phyloP scores from a whole-genome alignment of 1,140 invertebrate species.

The Papilio polyxenes region DNA sequence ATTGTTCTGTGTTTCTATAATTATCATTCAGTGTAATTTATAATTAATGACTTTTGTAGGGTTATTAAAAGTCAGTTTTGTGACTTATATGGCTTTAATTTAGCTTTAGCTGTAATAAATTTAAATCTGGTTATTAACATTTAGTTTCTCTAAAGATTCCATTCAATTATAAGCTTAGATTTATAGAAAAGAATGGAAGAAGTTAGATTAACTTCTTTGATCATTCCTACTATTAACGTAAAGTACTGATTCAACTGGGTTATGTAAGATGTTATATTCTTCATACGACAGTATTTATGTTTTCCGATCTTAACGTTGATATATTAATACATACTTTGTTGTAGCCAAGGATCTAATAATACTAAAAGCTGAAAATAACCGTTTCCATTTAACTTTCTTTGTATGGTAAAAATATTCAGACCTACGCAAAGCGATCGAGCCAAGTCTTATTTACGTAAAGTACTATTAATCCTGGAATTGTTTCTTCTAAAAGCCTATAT shows the following conservation, averaged over 20 bases:
- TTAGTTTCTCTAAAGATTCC: neutral
- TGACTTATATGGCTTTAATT: neutral
- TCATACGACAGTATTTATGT: neutral
- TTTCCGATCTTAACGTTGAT: neutral
- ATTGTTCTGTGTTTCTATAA: conserved; percentile 9
- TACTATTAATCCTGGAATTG: conserved; percentile 34
- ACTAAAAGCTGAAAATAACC: neutral
- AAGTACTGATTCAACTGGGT: neutral
- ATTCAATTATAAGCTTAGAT: too few species aligned
- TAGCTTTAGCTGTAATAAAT: neutral
- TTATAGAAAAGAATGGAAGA: too few species aligned
- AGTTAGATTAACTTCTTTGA: too few species aligned
- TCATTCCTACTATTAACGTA: neutral
- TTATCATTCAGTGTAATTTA: conserved; percentile 7
- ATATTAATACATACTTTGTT: neutral
- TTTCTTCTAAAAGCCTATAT: conserved; percentile 24
- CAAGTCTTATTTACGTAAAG: conserved; percentile 5
- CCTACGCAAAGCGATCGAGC: neutral
- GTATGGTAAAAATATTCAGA: conserved; percentile 13
- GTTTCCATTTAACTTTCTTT: neutral
- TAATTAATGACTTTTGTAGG: neutral
- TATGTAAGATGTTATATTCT: neutral
- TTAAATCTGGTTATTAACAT: neutral
- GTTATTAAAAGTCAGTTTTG: neutral
- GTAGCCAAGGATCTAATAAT: neutral